These are phyloP conservation scores for Chanos chanos DNA, from an alignment of 2,797 vertebrate genomes.

Conservation along the genomic window DNA sequence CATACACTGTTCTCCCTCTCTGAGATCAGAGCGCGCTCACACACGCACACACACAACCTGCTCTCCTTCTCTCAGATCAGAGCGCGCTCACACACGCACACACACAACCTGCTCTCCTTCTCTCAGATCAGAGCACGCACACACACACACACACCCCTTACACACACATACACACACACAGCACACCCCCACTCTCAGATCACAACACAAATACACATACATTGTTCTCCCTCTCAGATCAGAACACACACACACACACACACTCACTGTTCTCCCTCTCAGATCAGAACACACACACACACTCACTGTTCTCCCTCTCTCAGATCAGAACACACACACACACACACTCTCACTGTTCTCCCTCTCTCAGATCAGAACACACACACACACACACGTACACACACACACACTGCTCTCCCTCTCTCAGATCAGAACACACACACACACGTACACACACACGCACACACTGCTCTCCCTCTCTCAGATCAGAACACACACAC, in stretches of 20 bases:
- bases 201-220: too few relatives aligned
- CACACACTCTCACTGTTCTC: neutral
- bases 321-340: neutral
- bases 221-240: neutral
- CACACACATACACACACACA: too few relatives aligned
- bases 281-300: neutral
- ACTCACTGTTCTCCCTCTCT: neutral
- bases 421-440: too few relatives aligned
- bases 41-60: constrained; percentile 31
- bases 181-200: neutral
- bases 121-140: constrained; percentile 24
- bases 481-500: neutral
- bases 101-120: constrained; percentile 29
- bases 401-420: too few relatives aligned
- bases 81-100: constrained; percentile 25
- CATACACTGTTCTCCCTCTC: too few relatives aligned
- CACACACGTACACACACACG: too few relatives aligned
- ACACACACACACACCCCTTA: neutral
- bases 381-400: too few relatives aligned
- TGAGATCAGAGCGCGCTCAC: too few relatives aligned
- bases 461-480: neutral
- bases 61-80: constrained; percentile 25
- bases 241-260: neutral
- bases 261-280: neutral
- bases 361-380: too few relatives aligned